Evolutionary conservation across 1,140 invertebrate species (phyloP).

Genomic region (Drosophila lacteicornis): DNA sequence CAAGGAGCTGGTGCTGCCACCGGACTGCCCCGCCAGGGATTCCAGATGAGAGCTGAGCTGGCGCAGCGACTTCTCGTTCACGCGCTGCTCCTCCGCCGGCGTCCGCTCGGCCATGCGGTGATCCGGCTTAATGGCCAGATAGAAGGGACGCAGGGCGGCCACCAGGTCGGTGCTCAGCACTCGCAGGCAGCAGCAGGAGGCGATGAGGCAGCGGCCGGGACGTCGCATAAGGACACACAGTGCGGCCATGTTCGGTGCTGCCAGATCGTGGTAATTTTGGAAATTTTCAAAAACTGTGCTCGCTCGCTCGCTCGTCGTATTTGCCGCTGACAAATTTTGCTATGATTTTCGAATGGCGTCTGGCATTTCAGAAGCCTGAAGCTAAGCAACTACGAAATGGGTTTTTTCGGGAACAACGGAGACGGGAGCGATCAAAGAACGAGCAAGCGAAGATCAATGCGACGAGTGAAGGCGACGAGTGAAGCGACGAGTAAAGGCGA

Average conservation of each 20-base stretch:
- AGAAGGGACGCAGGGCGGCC: slow-evolving; percentile 95
- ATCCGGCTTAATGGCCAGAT: slow-evolving; percentile 97
- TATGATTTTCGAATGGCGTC: neutral
- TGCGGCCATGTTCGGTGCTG: slow-evolving; percentile 13
- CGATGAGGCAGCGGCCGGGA: slow-evolving; percentile 2
- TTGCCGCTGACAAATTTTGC: slow-evolving; percentile 13
- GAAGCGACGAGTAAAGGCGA: too few species aligned
- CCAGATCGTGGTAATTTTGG: slow-evolving; percentile 14
- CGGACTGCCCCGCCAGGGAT: slow-evolving; percentile 72
- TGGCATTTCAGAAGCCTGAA: neutral
- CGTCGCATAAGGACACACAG: slow-evolving; percentile 3
- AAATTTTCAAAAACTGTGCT: slow-evolving; percentile 5
- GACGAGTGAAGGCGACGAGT: too few species aligned
- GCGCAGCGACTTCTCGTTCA: slow-evolving; percentile 96
- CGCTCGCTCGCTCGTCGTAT: neutral
- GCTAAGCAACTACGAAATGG: neutral
- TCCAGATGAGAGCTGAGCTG: slow-evolving; percentile 93
- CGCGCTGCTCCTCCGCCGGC: slow-evolving; percentile 91
- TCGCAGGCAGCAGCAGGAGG: slow-evolving; percentile 7
- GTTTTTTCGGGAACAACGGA: neutral
- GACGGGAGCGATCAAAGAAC: too few species aligned
- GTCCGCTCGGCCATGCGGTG: slow-evolving; percentile 92
- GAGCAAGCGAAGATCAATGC: too few species aligned
- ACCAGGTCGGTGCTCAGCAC: slow-evolving; percentile 88
- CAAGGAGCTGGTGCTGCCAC: slow-evolving; percentile 86